Evolutionary conservation across 2,113 vertebrate species (phyloP), one percentile per base, ranked within the genome.

Genomic region (Alosa alosa): DNA sequence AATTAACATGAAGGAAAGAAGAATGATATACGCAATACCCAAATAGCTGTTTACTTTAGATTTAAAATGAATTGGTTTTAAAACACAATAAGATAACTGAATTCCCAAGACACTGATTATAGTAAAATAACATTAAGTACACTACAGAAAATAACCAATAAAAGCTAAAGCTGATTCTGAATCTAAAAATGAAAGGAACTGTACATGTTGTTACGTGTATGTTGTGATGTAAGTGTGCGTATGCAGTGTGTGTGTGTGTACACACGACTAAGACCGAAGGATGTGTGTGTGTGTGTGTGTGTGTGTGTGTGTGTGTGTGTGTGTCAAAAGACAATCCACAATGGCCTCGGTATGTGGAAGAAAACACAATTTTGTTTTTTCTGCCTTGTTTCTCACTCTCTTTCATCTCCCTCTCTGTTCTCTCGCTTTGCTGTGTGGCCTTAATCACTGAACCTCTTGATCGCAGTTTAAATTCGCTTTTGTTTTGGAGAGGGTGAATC

Each of bases 401-500:
- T 78, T 78, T 39, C 15, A 78, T 78, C 31, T 78, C 36, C 60
- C 13, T 78, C 18, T 52, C 50, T 52, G 50, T 17, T 52, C 64
- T 31, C 72, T 72, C 64, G 9, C 13, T 41, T 39, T 78, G 31
- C 39, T 2, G 10, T 22, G n/a, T 60, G n/a, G 60, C 60, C 60
- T 25, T 64, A 9, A 25, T 64, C 22, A 64, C 22, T n/a, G 13
- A n/a, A 22, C 1, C 57, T 60, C 18, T 9, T 25, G 7, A 25
- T 0, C 4, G 5, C 18, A 7, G 57, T 6, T 60, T 18, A 31
- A 10, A 68, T 31, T 11, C 1, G 7, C 25, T n/a, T 31, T 31
- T 68, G 72, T 78, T 78, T 78, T 39, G 72, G 72, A 36, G 36
- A 78, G 72, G 31, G 72, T 78, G 72, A 78, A 78, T 78, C 72